Evolutionary conservation across 2,888 invertebrate species (phyloP).

Genomic region (Zaprionus lineosus): DNA sequence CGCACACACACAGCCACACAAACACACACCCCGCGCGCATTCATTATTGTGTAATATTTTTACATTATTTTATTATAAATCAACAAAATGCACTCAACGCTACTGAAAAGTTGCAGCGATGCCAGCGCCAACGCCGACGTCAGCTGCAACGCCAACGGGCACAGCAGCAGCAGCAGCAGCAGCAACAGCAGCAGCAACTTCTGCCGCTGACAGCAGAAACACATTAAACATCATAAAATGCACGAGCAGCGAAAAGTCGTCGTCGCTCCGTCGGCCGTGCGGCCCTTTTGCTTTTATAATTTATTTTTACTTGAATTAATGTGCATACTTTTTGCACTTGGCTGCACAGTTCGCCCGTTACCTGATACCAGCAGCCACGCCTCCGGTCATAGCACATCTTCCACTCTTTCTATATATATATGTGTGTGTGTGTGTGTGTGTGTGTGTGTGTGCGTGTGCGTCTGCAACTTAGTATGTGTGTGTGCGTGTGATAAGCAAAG

Average conservation of each 20-base stretch:
- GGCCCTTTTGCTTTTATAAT: slow-evolving; percentile 66
- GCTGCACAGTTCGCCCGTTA: slow-evolving; percentile 71
- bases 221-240: slow-evolving; percentile 79
- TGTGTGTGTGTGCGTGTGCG: slow-evolving; percentile 3
- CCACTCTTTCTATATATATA: neutral
- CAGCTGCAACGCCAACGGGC: slow-evolving; percentile 38
- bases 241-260: slow-evolving; percentile 72
- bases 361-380: slow-evolving; percentile 50
- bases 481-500: slow-evolving; percentile 54
- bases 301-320: slow-evolving; percentile 79
- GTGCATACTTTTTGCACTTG: slow-evolving; percentile 76
- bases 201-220: slow-evolving; percentile 79
- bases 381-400: neutral
- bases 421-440: neutral
- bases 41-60: slow-evolving; percentile 80
- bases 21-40: slow-evolving; percentile 55
- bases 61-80: slow-evolving; percentile 80
- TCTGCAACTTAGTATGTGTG: too few species aligned
- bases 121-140: slow-evolving; percentile 22
- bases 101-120: slow-evolving; percentile 60
- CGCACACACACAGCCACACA: too few species aligned
- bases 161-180: slow-evolving; percentile 79
- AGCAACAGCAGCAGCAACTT: slow-evolving; percentile 48
- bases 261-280: slow-evolving; percentile 33
- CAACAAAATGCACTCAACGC: slow-evolving; percentile 79